A percentile compares a stretch with the other conserved stretches of the same genome.
phyloP scores from a whole-genome alignment of 2,797 vertebrate genomes.

The Helostoma temminkii region DNA sequence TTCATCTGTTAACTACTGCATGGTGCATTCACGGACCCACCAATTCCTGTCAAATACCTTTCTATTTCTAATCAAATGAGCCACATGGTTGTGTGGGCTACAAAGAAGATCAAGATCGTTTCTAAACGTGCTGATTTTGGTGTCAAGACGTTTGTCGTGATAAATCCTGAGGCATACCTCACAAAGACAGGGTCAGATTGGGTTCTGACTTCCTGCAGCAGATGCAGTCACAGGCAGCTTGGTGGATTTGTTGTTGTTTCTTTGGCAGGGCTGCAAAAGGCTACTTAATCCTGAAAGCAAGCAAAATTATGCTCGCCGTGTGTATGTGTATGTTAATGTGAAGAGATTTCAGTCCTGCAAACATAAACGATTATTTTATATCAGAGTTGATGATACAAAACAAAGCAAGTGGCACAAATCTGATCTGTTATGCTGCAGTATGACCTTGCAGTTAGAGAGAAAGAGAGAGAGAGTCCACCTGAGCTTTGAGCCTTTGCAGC shows the following conservation, averaged over 20 bases:
- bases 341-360: conserved; percentile 24
- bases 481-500: conserved; percentile 77
- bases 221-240: conserved; percentile 19
- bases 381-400: conserved; percentile 37
- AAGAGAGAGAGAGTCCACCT: conserved; percentile 61
- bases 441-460: conserved; percentile 74
- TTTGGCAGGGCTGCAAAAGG: conserved; percentile 19
- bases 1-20: conserved; percentile 55
- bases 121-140: background rate
- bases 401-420: conserved; percentile 41
- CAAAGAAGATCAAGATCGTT: background rate
- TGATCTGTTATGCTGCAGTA: conserved; percentile 70
- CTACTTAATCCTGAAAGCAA: conserved; percentile 30
- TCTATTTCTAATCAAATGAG: background rate
- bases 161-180: background rate
- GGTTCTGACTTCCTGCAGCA: conserved; percentile 32
- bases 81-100: background rate
- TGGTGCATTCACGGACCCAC: conserved; percentile 48
- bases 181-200: conserved; percentile 5
- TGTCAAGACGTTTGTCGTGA: background rate
- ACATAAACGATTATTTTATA: conserved; percentile 21
- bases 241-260: conserved; percentile 32
- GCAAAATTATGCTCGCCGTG: conserved; percentile 10
- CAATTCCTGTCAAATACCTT: background rate
- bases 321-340: background rate